These are phyloP conservation scores for Sarcophilus harrisii DNA, from an alignment of 2,797 vertebrate genomes.

Conservation along the genomic window DNA sequence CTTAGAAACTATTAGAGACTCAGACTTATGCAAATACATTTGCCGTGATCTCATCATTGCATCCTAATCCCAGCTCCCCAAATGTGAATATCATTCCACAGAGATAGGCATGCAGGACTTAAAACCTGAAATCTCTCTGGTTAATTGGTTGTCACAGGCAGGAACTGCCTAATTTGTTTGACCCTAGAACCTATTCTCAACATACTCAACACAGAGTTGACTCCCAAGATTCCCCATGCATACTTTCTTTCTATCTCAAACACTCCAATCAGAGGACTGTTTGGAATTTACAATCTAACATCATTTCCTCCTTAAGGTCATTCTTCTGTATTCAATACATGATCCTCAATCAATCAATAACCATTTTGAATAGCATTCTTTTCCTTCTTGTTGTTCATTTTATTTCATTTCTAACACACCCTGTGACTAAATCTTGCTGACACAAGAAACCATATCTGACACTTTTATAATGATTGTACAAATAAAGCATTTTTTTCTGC, in stretches of 20 bases:
- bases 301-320: no score
- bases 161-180: neutral
- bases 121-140: neutral
- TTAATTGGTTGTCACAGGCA: neutral
- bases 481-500: neutral
- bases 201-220: neutral
- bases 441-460: neutral
- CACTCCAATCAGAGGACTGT: neutral
- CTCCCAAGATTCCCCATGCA: neutral
- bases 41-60: neutral
- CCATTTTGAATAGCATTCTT: neutral
- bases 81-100: neutral
- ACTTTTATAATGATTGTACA: neutral
- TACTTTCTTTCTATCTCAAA: neutral
- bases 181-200: neutral
- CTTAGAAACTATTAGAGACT: neutral
- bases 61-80: neutral
- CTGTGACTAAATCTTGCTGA: neutral
- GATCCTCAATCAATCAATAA: neutral
- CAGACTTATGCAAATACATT: neutral
- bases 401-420: neutral
- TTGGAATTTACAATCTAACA: no score
- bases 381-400: neutral
- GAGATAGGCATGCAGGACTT: neutral
- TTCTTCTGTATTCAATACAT: neutral